Percentiles rank a stretch among this genome's conserved stretches.
These are phyloP conservation scores for Athalia rosae DNA, from an alignment of 2,888 invertebrate genomes.

Conservation along the genomic window DNA sequence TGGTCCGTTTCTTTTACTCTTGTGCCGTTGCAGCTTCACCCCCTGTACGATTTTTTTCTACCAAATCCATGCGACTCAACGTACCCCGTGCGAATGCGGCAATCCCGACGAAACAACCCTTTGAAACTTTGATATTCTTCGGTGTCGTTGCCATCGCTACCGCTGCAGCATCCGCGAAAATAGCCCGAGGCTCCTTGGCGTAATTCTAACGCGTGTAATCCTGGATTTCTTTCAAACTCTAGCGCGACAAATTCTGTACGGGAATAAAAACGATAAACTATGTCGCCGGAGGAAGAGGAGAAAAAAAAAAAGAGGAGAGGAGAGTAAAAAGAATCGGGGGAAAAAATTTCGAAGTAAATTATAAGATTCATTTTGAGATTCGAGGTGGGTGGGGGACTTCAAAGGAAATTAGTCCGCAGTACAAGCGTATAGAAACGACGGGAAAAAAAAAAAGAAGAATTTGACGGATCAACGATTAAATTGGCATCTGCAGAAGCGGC, in stretches of 20 bases:
- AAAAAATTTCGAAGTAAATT: conserved; percentile 27
- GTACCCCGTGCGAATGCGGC: too few species aligned
- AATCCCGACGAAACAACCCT: too few species aligned
- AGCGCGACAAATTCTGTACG: neutral
- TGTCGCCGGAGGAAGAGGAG: conserved; percentile 46
- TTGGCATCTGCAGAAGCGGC: neutral
- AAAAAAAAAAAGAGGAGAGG: conserved; percentile 25
- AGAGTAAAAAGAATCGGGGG: conserved; percentile 43
- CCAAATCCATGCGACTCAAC: neutral
- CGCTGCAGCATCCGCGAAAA: conserved; percentile 4
- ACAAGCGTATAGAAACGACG: conserved; percentile 30
- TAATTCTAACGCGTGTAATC: neutral
- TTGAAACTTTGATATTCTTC: too few species aligned
- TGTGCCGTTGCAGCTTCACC: conserved; percentile 6
- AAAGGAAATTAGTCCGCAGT: conserved; percentile 48
- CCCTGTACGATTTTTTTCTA: neutral
- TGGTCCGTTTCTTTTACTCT: neutral
- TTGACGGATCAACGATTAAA: conserved; percentile 42
- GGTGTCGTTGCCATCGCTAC: neutral
- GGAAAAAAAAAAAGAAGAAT: conserved; percentile 49
- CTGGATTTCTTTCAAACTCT: conserved; percentile 3
- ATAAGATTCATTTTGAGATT: too few species aligned
- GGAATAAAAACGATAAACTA: conserved; percentile 48
- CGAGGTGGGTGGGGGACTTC: conserved; percentile 27
- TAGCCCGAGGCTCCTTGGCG: conserved; percentile 1